Evolutionary conservation across 2,888 invertebrate genomes (phyloP), one percentile per base, ranked within the genome.

Genomic region (Hirudinaria manillensis): DNA sequence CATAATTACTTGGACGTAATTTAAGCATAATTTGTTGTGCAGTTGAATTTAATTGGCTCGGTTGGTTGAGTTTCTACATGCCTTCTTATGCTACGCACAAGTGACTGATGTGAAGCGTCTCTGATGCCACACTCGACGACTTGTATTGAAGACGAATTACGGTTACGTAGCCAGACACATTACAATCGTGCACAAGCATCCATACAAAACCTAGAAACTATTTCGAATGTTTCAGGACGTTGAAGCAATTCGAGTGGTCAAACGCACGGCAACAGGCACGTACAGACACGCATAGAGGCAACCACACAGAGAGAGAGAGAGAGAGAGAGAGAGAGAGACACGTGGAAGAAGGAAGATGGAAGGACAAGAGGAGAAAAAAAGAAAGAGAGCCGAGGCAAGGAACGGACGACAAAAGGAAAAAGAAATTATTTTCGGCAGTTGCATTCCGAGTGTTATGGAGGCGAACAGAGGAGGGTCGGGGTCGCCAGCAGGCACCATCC

Each of bases 371-470:
- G 19, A 1, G 61, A 29, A 61, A 53, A 21, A 21, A 61, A 61
- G 61, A 61, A 29, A 61, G 61, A 61, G 10, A 4, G 24, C 29
- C 6, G 61, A 61, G n/a, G 29, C 24, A 7, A 29, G 21, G 61
- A 61, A 29, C 24, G 61, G 13, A 61, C 3, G 61, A 29, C 61
- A 29, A 61, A 61, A 61, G 61, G 45, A n/a, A 29, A 61, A 61
- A 61, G 61, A 61, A 61, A 61, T 61, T 61, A 61, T 61, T 61
- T 61, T 61, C 61, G 61, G 61, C 61, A 61, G 61, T 61, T 61
- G 61, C 68, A 68, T 36, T 68, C 68, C n/a, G 32, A 68, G 36
- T 36, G 68, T 68, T 68, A 68, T 68, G 68, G 68, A 36, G 68
- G 68, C 36, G 68, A 68, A n/a, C 68, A 29, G 32, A 34, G 36